Evolutionary conservation across 2,113 vertebrate genomes (phyloP).

Genomic region (Physeter macrocephalus): DNA sequence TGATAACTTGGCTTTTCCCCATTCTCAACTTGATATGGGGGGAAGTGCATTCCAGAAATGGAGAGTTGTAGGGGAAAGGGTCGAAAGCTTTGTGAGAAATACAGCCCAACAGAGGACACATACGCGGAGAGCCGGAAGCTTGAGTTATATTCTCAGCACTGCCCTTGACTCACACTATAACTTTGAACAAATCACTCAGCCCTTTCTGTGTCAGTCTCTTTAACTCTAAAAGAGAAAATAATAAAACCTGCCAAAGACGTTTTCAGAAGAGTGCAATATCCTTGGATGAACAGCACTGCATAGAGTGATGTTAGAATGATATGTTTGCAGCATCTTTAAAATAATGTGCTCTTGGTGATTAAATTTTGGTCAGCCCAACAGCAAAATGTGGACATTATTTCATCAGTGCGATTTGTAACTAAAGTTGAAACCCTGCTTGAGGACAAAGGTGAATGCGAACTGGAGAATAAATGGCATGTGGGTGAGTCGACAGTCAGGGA

Average conservation of each 20-base stretch:
- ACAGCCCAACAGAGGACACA: neutral
- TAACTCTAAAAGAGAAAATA: neutral
- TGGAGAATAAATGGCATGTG: neutral
- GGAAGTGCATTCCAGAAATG: neutral
- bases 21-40: accelerated
- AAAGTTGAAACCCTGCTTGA: neutral
- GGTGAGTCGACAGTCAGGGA: neutral
- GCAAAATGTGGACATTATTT: neutral
- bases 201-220: neutral
- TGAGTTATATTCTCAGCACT: accelerated
- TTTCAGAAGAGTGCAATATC: neutral
- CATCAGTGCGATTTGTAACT: neutral
- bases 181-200: neutral
- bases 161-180: neutral
- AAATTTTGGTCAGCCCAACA: neutral
- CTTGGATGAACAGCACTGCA: neutral
- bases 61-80: neutral
- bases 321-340: neutral
- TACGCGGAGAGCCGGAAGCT: accelerated
- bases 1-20: neutral
- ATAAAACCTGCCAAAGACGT: neutral
- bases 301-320: neutral
- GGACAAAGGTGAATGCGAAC: neutral
- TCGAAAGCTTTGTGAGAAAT: neutral
- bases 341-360: neutral